Conservation (phyloP, 2,113 vertebrate species). For the Noturus placidus region DNA sequence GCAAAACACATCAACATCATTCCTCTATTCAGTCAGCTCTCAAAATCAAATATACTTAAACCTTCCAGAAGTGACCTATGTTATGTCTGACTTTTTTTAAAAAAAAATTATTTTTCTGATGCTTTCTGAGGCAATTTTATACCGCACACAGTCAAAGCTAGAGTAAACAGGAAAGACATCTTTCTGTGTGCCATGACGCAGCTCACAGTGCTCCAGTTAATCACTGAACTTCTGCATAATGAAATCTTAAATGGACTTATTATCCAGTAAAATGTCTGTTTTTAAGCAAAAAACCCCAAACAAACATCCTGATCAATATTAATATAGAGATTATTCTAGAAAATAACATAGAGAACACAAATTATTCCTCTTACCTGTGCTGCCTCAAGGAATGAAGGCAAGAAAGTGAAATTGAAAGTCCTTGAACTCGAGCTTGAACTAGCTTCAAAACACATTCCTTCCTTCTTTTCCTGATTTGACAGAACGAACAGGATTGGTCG, state of each 20-base stretch:
- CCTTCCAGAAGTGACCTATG: not conserved
- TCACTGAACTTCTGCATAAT: not conserved
- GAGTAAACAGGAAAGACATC: not conserved
- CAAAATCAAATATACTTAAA: not conserved
- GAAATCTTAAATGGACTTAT: not conserved
- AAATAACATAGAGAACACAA: not conserved
- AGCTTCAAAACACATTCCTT: constrained; percentile 22
- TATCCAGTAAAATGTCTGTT: not conserved
- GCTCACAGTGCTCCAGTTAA: not conserved
- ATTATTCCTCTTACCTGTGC: constrained; percentile 9
- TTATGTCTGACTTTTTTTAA: not conserved
- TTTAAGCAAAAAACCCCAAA: not conserved
- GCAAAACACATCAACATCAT: not conserved
- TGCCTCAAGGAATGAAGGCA: not conserved
- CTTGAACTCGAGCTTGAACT: not conserved
- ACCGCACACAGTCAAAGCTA: not conserved
- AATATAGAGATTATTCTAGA: not conserved
- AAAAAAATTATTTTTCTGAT: no score
- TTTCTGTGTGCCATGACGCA: not conserved
- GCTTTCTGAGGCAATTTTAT: not conserved
- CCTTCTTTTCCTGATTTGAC: not conserved
- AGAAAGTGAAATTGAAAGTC: constrained; percentile 37
- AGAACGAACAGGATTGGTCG: no score
- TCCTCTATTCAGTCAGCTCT: not conserved
- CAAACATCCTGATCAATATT: not conserved